These are phyloP conservation scores for Pyrrhura leucotis DNA, from an alignment of 2,797 vertebrate genomes.

Conservation along the genomic window DNA sequence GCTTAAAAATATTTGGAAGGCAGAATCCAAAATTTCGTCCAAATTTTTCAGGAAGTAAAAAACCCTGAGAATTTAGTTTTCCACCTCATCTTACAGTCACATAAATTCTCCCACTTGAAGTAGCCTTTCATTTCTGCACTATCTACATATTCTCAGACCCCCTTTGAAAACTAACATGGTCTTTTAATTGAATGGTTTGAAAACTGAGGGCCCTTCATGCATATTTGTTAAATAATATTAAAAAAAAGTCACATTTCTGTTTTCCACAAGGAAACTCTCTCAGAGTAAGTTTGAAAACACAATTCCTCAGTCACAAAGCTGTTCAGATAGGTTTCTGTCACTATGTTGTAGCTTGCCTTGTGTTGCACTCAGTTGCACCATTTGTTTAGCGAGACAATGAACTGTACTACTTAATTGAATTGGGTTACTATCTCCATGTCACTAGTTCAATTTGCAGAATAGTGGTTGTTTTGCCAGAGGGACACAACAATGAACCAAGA, in stretches of 20 bases:
- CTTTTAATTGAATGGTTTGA: neutral
- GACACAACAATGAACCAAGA: neutral
- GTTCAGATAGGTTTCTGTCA: neutral
- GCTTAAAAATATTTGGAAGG: neutral
- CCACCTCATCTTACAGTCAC: neutral
- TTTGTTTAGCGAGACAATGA: neutral
- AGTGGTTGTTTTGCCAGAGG: neutral
- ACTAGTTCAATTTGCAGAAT: neutral
- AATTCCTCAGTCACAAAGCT: neutral
- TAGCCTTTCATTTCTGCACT: neutral
- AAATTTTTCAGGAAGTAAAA: neutral
- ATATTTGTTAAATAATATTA: neutral
- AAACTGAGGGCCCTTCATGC: neutral
- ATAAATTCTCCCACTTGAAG: neutral
- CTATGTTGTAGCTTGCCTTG: neutral
- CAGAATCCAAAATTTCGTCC: neutral
- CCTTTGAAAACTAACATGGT: neutral
- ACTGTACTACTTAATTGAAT: neutral
- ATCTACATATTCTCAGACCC: neutral
- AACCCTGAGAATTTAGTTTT: neutral
- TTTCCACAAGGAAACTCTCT: neutral
- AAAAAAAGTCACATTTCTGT: neutral
- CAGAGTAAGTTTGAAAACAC: neutral
- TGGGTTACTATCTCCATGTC: neutral
- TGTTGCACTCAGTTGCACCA: neutral